phyloP scores from a whole-genome alignment of 2,797 vertebrate genomes.

The Malacoraja senta region DNA sequence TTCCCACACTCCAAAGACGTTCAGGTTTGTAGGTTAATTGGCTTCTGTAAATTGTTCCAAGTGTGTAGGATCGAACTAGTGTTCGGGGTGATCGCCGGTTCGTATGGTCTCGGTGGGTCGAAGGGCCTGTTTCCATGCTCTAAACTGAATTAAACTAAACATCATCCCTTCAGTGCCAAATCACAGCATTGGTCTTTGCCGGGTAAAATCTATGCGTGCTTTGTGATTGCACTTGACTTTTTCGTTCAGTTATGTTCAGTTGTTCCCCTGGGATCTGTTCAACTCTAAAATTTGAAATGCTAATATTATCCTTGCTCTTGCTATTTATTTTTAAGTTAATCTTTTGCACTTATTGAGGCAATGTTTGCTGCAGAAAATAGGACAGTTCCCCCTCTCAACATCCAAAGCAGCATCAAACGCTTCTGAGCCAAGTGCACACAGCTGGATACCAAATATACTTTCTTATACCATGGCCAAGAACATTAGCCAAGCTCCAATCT shows the following conservation, averaged over 20 bases:
- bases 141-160: too few species aligned
- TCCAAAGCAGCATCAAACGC: not conserved
- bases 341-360: not conserved
- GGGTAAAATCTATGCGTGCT: not conserved
- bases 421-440: not conserved
- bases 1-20: too few species aligned
- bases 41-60: too few species aligned
- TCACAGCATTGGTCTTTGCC: not conserved
- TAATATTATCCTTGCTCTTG: constrained; percentile 4
- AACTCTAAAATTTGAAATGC: not conserved
- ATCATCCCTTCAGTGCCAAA: not conserved
- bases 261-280: not conserved
- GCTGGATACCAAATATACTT: not conserved
- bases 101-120: too few species aligned
- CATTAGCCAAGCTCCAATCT: not conserved
- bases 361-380: not conserved
- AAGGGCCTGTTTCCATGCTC: too few species aligned
- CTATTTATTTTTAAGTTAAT: not conserved
- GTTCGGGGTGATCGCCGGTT: too few species aligned
- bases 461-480: not conserved
- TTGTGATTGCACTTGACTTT: not conserved
- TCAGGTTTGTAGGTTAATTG: too few species aligned
- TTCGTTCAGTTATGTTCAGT: not conserved
- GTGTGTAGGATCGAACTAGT: too few species aligned
- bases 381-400: not conserved